These are phyloP conservation scores for Mirza zaza DNA, from an alignment of 2,113 vertebrate species.

Conservation along the genomic window DNA sequence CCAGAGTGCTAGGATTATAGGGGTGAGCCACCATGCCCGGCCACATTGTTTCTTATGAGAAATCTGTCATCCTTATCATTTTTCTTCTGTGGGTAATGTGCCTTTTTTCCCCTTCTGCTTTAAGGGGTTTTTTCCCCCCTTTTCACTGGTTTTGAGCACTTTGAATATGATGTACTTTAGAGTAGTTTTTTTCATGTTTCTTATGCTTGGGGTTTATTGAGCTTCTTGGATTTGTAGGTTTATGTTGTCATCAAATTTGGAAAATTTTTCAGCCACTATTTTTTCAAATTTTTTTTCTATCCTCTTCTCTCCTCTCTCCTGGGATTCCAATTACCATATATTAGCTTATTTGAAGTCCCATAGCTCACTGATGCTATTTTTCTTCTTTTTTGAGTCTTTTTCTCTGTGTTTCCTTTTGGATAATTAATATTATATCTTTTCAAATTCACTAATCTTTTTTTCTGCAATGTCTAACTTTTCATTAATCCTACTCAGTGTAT, in stretches of 20 bases:
- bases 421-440: conserved; percentile 11
- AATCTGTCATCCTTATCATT: neutral
- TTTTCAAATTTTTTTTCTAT: neutral
- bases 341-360: neutral
- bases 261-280: conserved; percentile 11
- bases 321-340: neutral
- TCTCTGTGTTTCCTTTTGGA: neutral
- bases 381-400: neutral
- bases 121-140: neutral
- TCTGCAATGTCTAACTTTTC: neutral
- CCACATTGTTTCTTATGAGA: neutral
- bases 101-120: neutral
- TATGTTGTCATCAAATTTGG: neutral
- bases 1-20: no score
- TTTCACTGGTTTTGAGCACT: conserved; percentile 14
- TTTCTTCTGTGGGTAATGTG: neutral
- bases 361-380: neutral
- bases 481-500: conserved; percentile 16
- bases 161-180: neutral
- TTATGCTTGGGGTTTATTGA: neutral
- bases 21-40: no score
- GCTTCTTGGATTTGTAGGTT: neutral
- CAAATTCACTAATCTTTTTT: conserved; percentile 5
- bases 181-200: neutral
- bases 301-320: neutral